Evolutionary conservation across 2,113 vertebrate species (phyloP), one percentile per base, ranked within the genome.

Genomic region (Felis chaus): DNA sequence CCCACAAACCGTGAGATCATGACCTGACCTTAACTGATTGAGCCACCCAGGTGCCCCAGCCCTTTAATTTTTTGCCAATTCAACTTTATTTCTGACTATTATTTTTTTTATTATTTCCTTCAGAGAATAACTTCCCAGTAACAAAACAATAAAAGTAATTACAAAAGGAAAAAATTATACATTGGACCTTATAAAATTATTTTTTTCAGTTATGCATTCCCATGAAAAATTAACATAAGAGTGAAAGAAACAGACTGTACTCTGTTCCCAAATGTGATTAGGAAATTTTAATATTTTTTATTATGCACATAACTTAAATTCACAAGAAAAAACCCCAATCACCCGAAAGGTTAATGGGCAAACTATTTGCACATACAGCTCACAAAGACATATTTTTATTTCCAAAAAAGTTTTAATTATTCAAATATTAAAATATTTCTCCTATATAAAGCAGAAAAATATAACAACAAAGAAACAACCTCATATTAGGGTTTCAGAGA

Each of bases 251-350:
- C 16, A 50, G 57, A 82, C 39, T 50, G 11, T 2, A 68, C 19
- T 95, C 27, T 74, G 14, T 87, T 53, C 27, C 55, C 74, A 96
- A 76, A 82, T 21, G 14, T 96, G 39, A 65, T 45, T 96, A 91
- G 33, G 33, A 85, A 76, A 19, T 48, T 91, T 88, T 68, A 76
- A 66, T 68, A 86, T 71, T 61, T 76, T 82, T 86, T 92, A 61
- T 57, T 76, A 82, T 69, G 69, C 31, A 88, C 27, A 82, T 23
- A 86, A 50, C 73, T 76, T 36, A 80, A 69, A 83, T 78, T 78
- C 25, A 9, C 66, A 83, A 65, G 74, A 18, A 80, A 93, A 94
- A 89, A 48, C 0, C 4, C 12, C 78, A 53, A 29, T 83, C 78
- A 89, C 50, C 39, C 33, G 92, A 79, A 89, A 90, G 16, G 85